Evolutionary conservation across 2,113 vertebrate species (phyloP), one percentile per base, ranked within the genome.

Genomic region (Turdus rufiventris): DNA sequence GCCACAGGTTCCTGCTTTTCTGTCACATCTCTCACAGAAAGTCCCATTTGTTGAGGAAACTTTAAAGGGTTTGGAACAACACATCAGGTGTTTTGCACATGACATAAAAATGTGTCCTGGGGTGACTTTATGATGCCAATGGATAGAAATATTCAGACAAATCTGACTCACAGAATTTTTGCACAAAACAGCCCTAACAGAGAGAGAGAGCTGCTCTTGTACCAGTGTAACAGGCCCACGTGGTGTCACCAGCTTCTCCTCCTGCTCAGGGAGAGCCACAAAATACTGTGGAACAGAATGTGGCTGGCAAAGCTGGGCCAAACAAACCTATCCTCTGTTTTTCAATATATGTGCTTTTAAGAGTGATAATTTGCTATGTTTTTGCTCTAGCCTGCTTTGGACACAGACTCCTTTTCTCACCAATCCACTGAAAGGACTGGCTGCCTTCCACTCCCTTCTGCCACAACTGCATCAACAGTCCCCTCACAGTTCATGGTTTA

Each of bases 381-480:
- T 84, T 36, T 58, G 2, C 21, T 62, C 31, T 28, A 5, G 8
- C 33, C 18, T 72, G 38, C 51, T 57, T n/a, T 18, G 33, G 43
- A 66, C 84, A 90, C 6, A 25, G 38, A 47, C 9, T 40, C 15
- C 19, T 72, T 53, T 88, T 57, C 74, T 79, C n/a, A 72, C 3
- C 42, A n/a, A 34, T 12, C 48, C 14, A 18, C 0, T 34, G 21
- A 0, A 0, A 50, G 43, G 34, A 43, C 31, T 26, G 48, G 21
- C 45, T 72, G n/a, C 33, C 10, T 71, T 74, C 56, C 38, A 19
- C 33, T 62, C 63, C 38, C 9, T 60, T 67, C 60, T 70, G 45
- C 28, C 68, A 81, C 51, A 45, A 10, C 2, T 60, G 72, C 8
- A 50, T 2, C 31, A 28, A 36, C 9, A 40, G 14, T 13, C 6